Evolutionary conservation across 2,113 vertebrate genomes (phyloP), one percentile per base, ranked within the genome.

Genomic region (Caranx melampygus): DNA sequence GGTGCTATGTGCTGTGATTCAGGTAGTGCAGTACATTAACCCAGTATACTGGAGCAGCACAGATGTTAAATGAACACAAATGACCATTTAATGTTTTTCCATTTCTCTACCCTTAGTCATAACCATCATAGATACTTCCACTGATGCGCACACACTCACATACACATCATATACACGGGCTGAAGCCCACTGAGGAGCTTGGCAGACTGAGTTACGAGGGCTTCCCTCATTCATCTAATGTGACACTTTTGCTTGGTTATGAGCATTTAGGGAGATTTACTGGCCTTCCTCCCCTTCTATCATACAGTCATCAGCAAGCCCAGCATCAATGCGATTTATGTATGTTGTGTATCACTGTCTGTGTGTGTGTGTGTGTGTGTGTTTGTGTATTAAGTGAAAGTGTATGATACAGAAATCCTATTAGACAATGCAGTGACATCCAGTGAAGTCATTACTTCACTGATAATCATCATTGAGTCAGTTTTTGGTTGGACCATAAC

Each of bases 171-270:
- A 51, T 57, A 67, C 57, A 63, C 11, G 2, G 13, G 9, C 49
- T 61, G 47, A 51, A 72, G 74, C 61, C 61, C 57, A 72, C 63
- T 78, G 82, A 85, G 90, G 83, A 74, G 81, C 16, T 77, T 84
- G 90, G 64, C 89, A 85, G 63, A 44, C 81, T 85, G 88, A 85
- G 79, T 85, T 81, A 89, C 16, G 31, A 72, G 58, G 70, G 63
- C 71, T 89, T 89, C 88, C 68, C 45, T 83, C 83, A 85, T 83
- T 90, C 86, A 88, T 89, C 77, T 77, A 71, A 72, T 75, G 54
- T 92, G 91, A 90, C 91, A 92, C 79, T 75, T 81, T 75, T 70
- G 77, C 79, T 82, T 72, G 68, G 84, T 93, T 93, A 90, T 91
- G 84, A 89, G 81, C 59, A 64, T 69, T 87, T 83, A 82, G 79